A percentile compares a stretch with the other conserved stretches of the same genome.
Conservation (phyloP, 2,888 invertebrate genomes). For the Globia sparganii region DNA sequence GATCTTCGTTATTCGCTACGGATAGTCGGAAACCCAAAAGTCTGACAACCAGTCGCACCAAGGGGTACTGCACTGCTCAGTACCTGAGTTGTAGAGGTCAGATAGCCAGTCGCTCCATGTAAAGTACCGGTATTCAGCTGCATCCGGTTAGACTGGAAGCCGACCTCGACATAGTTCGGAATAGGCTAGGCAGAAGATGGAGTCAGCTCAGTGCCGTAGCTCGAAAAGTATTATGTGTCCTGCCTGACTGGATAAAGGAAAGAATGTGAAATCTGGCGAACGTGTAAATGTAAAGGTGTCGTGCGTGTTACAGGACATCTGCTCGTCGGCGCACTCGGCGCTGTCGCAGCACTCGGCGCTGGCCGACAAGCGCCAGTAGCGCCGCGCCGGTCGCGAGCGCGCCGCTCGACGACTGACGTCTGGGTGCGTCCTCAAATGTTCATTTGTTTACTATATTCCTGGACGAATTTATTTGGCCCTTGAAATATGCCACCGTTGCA, state of each 20-base stretch:
- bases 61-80: too few species aligned
- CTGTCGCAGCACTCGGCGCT: slow-evolving; percentile 84
- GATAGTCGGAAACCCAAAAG: neutral
- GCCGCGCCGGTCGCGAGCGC: too few species aligned
- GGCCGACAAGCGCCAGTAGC: slow-evolving; percentile 78
- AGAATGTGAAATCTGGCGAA: neutral
- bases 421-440: neutral
- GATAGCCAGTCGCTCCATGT: neutral
- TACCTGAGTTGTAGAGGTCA: neutral
- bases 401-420: too few species aligned
- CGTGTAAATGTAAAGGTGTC: neutral
- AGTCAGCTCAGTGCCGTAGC: neutral
- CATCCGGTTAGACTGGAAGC: neutral
- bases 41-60: neutral
- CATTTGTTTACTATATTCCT: neutral
- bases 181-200: neutral
- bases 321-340: slow-evolving; percentile 90
- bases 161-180: neutral
- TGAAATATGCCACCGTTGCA: slow-evolving; percentile 12
- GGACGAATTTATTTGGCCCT: slow-evolving; percentile 1
- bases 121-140: neutral
- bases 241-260: neutral
- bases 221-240: too few species aligned
- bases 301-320: slow-evolving; percentile 78
- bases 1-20: neutral